These are phyloP conservation scores for Megalops cyprinoides DNA, from an alignment of 2,797 vertebrate species.

Conservation along the genomic window DNA sequence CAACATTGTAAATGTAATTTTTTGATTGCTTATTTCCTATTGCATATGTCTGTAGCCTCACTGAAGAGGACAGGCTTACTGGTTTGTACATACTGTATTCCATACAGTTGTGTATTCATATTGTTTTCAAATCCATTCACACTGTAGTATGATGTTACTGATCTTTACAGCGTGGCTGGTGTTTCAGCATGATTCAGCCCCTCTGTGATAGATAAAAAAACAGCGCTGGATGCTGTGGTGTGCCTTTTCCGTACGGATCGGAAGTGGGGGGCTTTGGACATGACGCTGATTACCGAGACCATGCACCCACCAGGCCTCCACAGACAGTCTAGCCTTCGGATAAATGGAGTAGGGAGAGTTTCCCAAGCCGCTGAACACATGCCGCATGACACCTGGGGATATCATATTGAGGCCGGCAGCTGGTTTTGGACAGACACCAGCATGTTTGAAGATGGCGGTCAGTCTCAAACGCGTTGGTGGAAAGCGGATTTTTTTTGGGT, in stretches of 20 bases:
- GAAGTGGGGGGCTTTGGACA: constrained; percentile 58
- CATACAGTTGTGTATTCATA: too few species aligned
- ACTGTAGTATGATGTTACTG: not conserved
- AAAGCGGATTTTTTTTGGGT: constrained; percentile 54
- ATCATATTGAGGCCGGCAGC: constrained; percentile 65
- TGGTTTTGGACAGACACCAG: constrained; percentile 59
- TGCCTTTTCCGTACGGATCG: constrained; percentile 6
- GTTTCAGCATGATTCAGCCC: constrained; percentile 29
- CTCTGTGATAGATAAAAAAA: constrained; percentile 19
- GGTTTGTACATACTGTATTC: not conserved
- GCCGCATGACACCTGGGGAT: constrained; percentile 63
- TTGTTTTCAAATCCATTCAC: too few species aligned
- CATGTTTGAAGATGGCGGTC: constrained; percentile 69
- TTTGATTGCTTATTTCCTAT: constrained; percentile 33
- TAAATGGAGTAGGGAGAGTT: constrained; percentile 67
- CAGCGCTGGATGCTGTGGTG: constrained; percentile 26
- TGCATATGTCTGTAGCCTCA: not conserved
- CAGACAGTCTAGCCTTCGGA: constrained; percentile 59
- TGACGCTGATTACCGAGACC: constrained; percentile 70
- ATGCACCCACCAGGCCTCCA: constrained; percentile 64
- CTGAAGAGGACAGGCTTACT: not conserved
- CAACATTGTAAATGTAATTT: constrained; percentile 42
- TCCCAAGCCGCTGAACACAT: constrained; percentile 63
- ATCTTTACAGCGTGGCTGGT: not conserved
- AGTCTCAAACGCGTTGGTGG: constrained; percentile 69